Percentiles rank a stretch among this genome's conserved stretches.
Evolutionary conservation across 2,888 invertebrate genomes (phyloP).

Genomic region (Pyrocoelia pectoralis): DNA sequence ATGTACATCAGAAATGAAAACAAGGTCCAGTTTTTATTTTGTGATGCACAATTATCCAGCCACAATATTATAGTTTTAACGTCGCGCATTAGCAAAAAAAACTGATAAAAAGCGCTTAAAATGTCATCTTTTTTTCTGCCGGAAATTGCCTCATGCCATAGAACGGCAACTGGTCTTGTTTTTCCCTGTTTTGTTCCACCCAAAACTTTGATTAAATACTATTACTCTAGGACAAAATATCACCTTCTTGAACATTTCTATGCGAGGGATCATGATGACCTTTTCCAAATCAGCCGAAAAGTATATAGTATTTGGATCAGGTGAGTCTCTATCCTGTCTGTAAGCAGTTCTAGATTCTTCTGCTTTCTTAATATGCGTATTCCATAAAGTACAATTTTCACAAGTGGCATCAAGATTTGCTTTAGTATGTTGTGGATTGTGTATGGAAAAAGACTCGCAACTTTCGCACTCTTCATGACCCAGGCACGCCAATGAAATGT

Average conservation of each 20-base stretch:
- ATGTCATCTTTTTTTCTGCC: neutral
- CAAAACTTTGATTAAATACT: slow-evolving; percentile 9
- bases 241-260: slow-evolving; percentile 2
- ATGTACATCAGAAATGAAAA: neutral
- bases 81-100: neutral
- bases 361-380: neutral
- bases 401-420: neutral
- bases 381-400: neutral
- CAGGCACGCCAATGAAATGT: neutral
- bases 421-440: slow-evolving; percentile 2
- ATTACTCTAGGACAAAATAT: slow-evolving; percentile 5
- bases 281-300: neutral
- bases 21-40: neutral
- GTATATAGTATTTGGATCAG: neutral
- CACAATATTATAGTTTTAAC: too few species aligned
- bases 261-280: neutral
- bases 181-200: neutral
- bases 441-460: neutral
- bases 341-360: neutral
- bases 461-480: neutral
- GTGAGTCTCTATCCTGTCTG: neutral
- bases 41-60: neutral
- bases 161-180: neutral
- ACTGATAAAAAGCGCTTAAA: neutral
- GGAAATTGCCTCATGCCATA: neutral